These are phyloP conservation scores for Drosophila simulans DNA, from an alignment of 1,140 invertebrate species.

Conservation along the genomic window DNA sequence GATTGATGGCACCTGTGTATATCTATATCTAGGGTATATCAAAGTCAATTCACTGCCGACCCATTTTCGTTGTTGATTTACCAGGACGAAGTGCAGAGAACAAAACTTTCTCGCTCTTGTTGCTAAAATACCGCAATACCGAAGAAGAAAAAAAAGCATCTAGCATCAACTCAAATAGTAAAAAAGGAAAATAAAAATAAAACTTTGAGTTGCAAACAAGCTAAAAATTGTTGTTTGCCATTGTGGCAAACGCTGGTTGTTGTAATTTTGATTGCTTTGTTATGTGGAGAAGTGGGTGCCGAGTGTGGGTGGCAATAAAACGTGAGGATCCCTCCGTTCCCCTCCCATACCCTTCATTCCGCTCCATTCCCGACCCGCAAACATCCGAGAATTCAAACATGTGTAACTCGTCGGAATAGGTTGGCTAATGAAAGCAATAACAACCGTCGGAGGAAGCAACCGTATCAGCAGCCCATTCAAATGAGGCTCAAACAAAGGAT, in stretches of 20 bases:
- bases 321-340: conserved; percentile 22
- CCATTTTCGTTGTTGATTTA: conserved; percentile 62
- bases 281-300: conserved; percentile 44
- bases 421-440: conserved; percentile 54
- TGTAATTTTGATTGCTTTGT: conserved; percentile 76
- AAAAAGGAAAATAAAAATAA: conserved; percentile 52
- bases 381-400: conserved; percentile 25
- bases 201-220: conserved; percentile 74
- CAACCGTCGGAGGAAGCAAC: conserved; percentile 19
- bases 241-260: conserved; percentile 57
- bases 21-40: conserved; percentile 15
- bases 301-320: conserved; percentile 55
- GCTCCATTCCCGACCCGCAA: conserved; percentile 2
- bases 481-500: conserved; percentile 34
- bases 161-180: conserved; percentile 22
- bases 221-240: conserved; percentile 69
- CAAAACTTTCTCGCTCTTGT: conserved; percentile 58
- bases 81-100: conserved; percentile 50
- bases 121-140: conserved; percentile 44
- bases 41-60: conserved; percentile 29
- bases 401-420: conserved; percentile 22
- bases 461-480: conserved; percentile 49
- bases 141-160: conserved; percentile 28
- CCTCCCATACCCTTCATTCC: background rate
- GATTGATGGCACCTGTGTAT: conserved; percentile 1